Percentiles rank a stretch among this genome's conserved stretches.
Evolutionary conservation across 2,797 vertebrate species (phyloP).

Genomic region (Tolypeutes matacus): DNA sequence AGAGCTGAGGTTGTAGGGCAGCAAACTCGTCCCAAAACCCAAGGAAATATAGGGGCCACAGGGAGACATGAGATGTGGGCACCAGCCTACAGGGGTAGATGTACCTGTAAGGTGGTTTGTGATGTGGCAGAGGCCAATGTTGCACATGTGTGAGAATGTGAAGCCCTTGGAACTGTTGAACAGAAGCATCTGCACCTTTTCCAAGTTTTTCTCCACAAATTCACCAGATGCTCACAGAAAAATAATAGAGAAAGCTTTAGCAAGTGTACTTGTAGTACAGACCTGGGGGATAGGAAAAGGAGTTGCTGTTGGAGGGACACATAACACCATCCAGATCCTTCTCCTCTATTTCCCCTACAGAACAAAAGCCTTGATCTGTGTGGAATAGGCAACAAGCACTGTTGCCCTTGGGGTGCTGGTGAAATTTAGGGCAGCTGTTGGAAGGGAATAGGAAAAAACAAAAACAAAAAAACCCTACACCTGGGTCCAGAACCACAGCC

Average conservation of each 20-base stretch:
- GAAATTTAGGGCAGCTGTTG: neutral
- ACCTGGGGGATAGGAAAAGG: neutral
- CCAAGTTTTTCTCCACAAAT: neutral
- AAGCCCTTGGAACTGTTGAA: neutral
- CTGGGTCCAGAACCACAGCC: neutral
- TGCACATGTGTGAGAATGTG: neutral
- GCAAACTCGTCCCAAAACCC: neutral
- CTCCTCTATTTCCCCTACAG: neutral
- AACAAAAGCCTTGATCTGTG: neutral
- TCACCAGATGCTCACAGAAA: neutral
- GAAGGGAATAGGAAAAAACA: neutral
- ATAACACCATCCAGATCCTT: neutral
- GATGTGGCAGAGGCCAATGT: neutral
- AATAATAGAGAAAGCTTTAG: neutral
- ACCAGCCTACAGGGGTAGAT: neutral
- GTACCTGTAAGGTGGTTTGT: neutral
- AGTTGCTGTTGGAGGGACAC: neutral
- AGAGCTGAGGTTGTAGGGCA: neutral
- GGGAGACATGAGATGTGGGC: neutral
- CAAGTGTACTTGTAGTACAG: neutral
- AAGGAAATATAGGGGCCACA: neutral
- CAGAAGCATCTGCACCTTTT: neutral
- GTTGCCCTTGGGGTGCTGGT: neutral
- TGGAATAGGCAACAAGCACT: neutral
- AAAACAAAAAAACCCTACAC: neutral